These are phyloP conservation scores for Eupithecia insigniata DNA, from an alignment of 2,888 invertebrate species.

Conservation along the genomic window DNA sequence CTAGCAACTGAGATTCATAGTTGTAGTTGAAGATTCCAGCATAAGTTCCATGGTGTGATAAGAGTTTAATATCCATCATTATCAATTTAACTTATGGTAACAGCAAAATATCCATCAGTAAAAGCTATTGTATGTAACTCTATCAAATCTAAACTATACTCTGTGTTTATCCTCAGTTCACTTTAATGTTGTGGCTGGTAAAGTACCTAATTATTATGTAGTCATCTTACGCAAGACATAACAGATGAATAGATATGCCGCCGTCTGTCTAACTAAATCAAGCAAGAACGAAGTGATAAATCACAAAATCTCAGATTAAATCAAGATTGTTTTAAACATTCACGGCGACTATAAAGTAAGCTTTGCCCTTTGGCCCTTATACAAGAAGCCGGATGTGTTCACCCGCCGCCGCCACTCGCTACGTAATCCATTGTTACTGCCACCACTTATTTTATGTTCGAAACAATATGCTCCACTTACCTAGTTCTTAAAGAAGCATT, in stretches of 20 bases:
- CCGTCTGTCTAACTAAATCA: conserved; percentile 2
- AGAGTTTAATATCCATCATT: background rate
- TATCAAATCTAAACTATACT: background rate
- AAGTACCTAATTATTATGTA: background rate
- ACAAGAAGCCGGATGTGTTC: conserved; percentile 34
- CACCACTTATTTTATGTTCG: conserved; percentile 36
- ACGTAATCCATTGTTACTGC: conserved; percentile 45
- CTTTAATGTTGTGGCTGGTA: background rate
- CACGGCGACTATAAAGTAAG: conserved; percentile 19
- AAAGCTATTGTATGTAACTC: background rate
- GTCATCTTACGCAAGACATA: background rate
- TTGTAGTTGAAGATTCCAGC: background rate
- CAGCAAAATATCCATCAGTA: background rate
- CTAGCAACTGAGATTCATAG: background rate
- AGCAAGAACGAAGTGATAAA: background rate
- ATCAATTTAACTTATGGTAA: background rate
- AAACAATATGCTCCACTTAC: conserved; percentile 44
- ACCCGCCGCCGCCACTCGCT: conserved; percentile 20
- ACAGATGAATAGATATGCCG: background rate
- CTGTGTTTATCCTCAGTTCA: background rate
- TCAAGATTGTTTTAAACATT: conserved; percentile 13
- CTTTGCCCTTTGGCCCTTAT: conserved; percentile 28
- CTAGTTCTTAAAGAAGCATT: conserved; percentile 31
- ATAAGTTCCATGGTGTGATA: background rate
- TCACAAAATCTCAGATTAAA: background rate